Conservation (phyloP, 2,113 vertebrate species). For the Colossoma macropomum region DNA sequence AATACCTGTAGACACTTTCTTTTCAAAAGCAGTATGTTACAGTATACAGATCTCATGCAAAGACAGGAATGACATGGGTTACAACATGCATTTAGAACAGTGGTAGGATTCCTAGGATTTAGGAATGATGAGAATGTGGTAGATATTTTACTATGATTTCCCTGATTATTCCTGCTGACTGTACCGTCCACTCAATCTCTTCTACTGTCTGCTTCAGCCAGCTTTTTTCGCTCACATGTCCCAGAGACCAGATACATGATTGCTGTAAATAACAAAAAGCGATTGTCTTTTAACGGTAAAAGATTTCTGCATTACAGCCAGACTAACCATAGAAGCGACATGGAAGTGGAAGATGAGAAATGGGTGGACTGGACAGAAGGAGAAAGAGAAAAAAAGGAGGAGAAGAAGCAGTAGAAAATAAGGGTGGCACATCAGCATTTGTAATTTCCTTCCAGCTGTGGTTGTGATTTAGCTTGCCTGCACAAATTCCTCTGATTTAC, state of each 20-base stretch:
- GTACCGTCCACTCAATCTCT: background rate
- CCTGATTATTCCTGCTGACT: background rate
- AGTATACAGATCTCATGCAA: background rate
- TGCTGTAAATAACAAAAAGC: constrained; percentile 11
- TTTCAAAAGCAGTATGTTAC: background rate
- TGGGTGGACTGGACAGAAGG: background rate
- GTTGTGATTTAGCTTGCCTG: constrained; percentile 38
- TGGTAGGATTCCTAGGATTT: background rate
- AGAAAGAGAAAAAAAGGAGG: background rate
- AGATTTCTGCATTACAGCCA: background rate
- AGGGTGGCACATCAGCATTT: background rate
- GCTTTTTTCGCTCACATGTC: background rate
- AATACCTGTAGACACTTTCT: background rate
- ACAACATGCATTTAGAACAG: background rate
- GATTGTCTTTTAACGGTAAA: constrained; percentile 20
- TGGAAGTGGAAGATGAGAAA: background rate
- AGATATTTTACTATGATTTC: background rate
- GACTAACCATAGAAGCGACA: constrained; percentile 5
- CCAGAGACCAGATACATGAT: constrained; percentile 2
- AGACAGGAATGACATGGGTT: constrained; percentile 24
- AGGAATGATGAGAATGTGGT: background rate
- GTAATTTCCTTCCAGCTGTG: constrained; percentile 15
- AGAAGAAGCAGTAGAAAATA: background rate
- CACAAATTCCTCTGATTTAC: constrained; percentile 37
- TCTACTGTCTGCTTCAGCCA: background rate